phyloP scores from a whole-genome alignment of 2,888 invertebrate species.

The Cephus pygmeus region DNA sequence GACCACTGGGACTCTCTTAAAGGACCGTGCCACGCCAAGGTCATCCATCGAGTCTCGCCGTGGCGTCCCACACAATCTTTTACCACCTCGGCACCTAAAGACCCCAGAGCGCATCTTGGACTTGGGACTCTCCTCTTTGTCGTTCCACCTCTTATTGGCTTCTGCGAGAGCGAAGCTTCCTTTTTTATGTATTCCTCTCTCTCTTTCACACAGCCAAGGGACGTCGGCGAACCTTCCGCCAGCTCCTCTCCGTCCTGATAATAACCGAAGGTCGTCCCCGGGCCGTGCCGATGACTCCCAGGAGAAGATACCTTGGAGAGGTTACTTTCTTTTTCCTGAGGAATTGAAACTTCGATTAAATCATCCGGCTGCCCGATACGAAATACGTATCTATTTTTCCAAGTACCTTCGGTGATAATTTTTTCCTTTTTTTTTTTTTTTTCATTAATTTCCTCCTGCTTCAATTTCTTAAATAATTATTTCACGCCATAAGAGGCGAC shows the following conservation, averaged over 20 bases:
- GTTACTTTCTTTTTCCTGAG: background rate
- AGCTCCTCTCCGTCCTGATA: background rate
- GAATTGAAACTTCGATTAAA: background rate
- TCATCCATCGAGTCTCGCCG: slow-evolving; percentile 40
- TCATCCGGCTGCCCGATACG: background rate
- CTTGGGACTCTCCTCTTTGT: background rate
- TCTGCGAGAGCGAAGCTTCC: background rate
- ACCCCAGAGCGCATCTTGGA: background rate
- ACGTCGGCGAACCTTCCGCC: background rate
- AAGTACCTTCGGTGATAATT: background rate
- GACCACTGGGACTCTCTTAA: slow-evolving; percentile 59
- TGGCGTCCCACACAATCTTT: background rate
- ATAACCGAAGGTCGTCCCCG: background rate
- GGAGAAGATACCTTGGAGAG: background rate
- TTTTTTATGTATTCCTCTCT: background rate
- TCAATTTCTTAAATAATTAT: background rate
- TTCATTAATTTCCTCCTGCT: background rate
- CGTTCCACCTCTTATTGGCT: background rate
- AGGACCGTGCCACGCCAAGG: slow-evolving; percentile 53
- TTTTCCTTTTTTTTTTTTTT: no score
- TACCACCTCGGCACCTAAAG: background rate
- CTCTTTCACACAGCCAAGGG: background rate
- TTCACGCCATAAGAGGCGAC: background rate
- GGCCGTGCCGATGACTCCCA: background rate
- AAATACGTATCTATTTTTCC: background rate